Percentiles rank a stretch among this genome's conserved stretches.
Conservation (phyloP, 2,888 invertebrate genomes). For the Diplazon laetatorius region DNA sequence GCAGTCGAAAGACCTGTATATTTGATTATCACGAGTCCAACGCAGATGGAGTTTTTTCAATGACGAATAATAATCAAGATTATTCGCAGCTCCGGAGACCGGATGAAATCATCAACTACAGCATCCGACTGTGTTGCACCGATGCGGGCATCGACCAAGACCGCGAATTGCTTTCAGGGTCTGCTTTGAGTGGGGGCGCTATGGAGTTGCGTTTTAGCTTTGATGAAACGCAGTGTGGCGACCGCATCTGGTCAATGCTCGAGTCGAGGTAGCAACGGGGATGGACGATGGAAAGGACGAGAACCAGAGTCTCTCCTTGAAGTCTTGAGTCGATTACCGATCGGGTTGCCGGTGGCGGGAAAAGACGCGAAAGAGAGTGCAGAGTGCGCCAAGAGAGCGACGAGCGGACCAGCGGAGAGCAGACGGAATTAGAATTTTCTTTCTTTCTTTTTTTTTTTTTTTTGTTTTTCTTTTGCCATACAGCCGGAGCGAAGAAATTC, state of each 20-base stretch:
- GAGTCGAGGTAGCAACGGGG: conserved; percentile 30
- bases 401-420: conserved; percentile 20
- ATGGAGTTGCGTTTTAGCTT: conserved; percentile 40
- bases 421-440: conserved; percentile 58
- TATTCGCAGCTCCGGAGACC: neutral
- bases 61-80: no score
- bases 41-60: no score
- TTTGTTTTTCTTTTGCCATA: conserved; percentile 28
- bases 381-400: conserved; percentile 25
- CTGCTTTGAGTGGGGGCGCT: conserved; percentile 34
- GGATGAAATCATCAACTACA: conserved; percentile 5
- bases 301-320: conserved; percentile 49
- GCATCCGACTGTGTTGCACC: neutral
- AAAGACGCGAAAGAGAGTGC: conserved; percentile 42
- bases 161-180: conserved; percentile 36
- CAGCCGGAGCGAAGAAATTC: conserved; percentile 47
- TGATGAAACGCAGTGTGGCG: conserved; percentile 25
- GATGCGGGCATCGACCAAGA: neutral
- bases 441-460: no score
- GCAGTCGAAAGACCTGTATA: no score
- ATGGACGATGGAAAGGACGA: conserved; percentile 42
- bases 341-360: conserved; percentile 31
- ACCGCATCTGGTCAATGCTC: neutral
- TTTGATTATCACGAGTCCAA: no score
- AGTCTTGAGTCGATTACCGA: conserved; percentile 58